phyloP scores from a whole-genome alignment of 2,797 vertebrate species.

The Lycodopsis pacificus region DNA sequence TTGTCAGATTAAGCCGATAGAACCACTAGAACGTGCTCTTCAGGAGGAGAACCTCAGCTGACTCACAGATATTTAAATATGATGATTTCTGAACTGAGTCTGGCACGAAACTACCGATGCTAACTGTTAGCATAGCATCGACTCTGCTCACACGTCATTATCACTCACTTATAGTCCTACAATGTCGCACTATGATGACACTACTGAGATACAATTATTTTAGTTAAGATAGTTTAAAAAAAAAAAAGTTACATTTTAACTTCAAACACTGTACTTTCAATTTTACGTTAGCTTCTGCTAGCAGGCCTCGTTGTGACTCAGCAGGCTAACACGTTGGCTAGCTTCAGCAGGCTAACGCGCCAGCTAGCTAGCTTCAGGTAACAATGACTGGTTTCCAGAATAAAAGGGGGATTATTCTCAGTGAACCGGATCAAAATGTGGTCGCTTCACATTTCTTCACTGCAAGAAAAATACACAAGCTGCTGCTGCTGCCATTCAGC shows the following conservation, averaged over 20 bases:
- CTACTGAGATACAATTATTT: too few relatives aligned
- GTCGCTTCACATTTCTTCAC: constrained; percentile 76
- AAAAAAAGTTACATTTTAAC: background rate
- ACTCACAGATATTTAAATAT: background rate
- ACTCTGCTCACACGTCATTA: background rate
- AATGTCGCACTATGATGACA: too few relatives aligned
- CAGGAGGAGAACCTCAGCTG: too few relatives aligned
- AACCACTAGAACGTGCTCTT: too few relatives aligned
- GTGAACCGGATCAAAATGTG: background rate
- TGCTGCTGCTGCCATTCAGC: too few relatives aligned
- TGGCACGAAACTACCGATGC: background rate
- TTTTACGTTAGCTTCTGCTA: constrained; percentile 65
- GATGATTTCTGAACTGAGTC: background rate
- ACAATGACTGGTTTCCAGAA: too few relatives aligned
- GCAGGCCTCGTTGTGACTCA: constrained; percentile 79
- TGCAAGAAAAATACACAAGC: background rate
- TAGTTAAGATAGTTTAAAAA: background rate
- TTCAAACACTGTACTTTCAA: constrained; percentile 32
- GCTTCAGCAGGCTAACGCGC: constrained; percentile 39
- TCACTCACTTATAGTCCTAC: too few relatives aligned
- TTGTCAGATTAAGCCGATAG: too few relatives aligned
- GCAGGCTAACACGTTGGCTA: constrained; percentile 60
- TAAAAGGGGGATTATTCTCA: too few relatives aligned
- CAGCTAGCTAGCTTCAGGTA: background rate
- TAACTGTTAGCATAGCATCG: constrained; percentile 34